phyloP scores from a whole-genome alignment of 2,113 vertebrate species.

The Edolisoma coerulescens region DNA sequence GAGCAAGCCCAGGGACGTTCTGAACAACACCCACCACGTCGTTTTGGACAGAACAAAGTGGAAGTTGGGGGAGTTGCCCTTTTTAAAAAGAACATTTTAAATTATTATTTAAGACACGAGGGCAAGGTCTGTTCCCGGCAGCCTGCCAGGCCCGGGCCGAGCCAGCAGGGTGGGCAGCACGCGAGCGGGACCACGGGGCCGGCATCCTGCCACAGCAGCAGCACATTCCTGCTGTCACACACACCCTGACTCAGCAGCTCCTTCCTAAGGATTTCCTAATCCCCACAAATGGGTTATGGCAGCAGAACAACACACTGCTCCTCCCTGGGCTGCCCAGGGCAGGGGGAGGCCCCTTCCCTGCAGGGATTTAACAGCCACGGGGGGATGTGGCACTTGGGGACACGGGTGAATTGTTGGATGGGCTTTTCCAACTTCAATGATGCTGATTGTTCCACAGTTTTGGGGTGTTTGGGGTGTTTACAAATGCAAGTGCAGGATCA shows the following conservation, averaged over 20 bases:
- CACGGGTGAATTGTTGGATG: not conserved
- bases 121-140: not conserved
- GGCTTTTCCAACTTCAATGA: not conserved
- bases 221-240: not conserved
- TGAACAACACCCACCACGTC: fast-evolving
- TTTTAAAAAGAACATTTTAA: not conserved
- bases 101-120: not conserved
- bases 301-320: not conserved
- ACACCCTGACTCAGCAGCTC: not conserved
- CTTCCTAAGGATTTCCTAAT: not conserved
- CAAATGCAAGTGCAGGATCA: not conserved
- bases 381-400: not conserved
- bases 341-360: not conserved
- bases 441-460: not conserved
- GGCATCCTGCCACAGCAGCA: not conserved
- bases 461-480: fast-evolving
- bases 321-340: not conserved
- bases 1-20: not conserved
- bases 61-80: not conserved
- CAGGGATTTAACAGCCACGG: no score
- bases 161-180: not conserved
- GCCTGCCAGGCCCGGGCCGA: not conserved
- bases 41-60: not conserved
- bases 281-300: not conserved
- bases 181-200: fast-evolving